Base-by-base conservation (phyloP, 64 coral and sea anemone genomes). In the Actinia tenebrosa region DNA sequence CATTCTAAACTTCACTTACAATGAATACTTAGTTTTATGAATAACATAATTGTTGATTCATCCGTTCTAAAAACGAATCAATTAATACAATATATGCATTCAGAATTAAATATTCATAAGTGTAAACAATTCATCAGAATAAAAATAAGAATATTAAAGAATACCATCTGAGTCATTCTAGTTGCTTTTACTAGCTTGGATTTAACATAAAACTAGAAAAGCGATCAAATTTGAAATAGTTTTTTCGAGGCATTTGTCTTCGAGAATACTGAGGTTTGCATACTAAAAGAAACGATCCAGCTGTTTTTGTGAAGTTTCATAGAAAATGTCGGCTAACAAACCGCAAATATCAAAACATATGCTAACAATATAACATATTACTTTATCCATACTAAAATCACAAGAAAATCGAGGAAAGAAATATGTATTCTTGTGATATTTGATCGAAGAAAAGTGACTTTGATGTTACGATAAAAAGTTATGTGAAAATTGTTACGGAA, bases 341-440 rank as follows among this genome's bases (percentile, higher is more conserved):
- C 63, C 63, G n/a, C 63, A 61, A 66, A 66, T 66, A 66, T 66
- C 63, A 66, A 66, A 66, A 66, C 63, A 66, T 66, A n/a, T 66
- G 18, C 6, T 23, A 7, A 23, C 63, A 23, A 66, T 14, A 66
- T 66, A 23, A 7, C 15, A n/a, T 66, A 23, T 8, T 7, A 18
- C 7, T 3, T 66, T 66, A 66, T 66, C 3, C 63, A 23, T 66
- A 23, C 63, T 66, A 7, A 66, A 66, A 66, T 23, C 63, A 23
- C 6, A 66, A 23, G 56, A 58, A 58, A 58, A 58, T 50, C 47
- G 7, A 58, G 56, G 56, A 10, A 0, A 58, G 10, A 58, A 37
- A 37, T 1, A 37, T 37, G 2, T 50, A 58, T 11, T 10, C 7
- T 58, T 58, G 56, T 58, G 56, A 16, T 58, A 58, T 14, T 58